Evolutionary conservation across 2,888 invertebrate species (phyloP), one percentile per base, ranked within the genome.

Genomic region (Saturnia pavonia): DNA sequence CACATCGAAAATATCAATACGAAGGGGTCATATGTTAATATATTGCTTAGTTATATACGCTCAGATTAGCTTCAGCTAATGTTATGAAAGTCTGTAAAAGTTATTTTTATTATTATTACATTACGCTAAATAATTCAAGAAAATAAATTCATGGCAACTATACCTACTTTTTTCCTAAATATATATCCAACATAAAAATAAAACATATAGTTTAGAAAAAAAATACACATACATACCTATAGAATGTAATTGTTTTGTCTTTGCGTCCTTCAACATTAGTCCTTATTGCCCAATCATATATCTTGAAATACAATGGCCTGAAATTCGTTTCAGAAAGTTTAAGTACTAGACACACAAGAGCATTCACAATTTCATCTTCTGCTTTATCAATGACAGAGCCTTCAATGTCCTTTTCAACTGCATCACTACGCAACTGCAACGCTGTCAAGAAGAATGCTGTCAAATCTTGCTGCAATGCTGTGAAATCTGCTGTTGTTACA

Each of bases 311-410:
- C 80, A 99, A 95, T 0, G 99, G 98, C 74, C 97, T 95, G 89
- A 99, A 99, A 60, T 96, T 96, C 0, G 96, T 96, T 88, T 99
- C 99, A 0, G 98, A 98, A 43, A 99, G 91, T 88, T 98, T 98
- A 69, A 99, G 90, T 42, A 98, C 96, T 79, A 98, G 94, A 68
- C 96, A 94, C 1, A 97, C 96, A n/a, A 99, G 90, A 0, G 97
- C 96, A 76, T 96, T 95, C 0, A 98, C 95, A 0, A 97, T 95
- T 80, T 96, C 95, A 22, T 95, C 95, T 90, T 99, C 99, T 0
- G 97, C 95, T 19, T 83, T 81, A 51, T 95, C 94, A 0, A 97
- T 92, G 1, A 89, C 78, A 2, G 85, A 80, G 9, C 82, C 74
- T 70, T 90, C 86, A 0, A 91, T 81, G 25, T 86, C 76, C 71